These are phyloP conservation scores for Hydrolagus colliei DNA, from an alignment of 2,797 vertebrate genomes.

Conservation along the genomic window DNA sequence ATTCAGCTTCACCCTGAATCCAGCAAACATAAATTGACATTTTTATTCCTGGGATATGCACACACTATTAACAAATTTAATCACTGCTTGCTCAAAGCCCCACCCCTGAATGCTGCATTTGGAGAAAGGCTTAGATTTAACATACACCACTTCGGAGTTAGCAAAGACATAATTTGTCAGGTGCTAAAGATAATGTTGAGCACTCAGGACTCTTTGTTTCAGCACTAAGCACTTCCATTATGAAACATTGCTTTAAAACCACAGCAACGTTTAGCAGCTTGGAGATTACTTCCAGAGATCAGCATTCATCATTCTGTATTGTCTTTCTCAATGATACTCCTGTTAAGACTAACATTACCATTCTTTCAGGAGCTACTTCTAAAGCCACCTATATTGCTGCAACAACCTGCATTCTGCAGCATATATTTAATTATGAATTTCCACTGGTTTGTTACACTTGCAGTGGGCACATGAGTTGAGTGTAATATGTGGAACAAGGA, in stretches of 20 bases:
- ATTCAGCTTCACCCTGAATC: not conserved
- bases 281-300: constrained; percentile 54
- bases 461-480: constrained; percentile 43
- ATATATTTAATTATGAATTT: constrained; percentile 36
- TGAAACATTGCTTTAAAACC: constrained; percentile 44
- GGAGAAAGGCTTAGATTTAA: not conserved
- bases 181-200: constrained; percentile 45
- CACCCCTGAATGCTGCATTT: not conserved
- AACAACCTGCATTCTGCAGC: not conserved
- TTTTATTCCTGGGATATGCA: not conserved
- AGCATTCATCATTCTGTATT: constrained; percentile 56
- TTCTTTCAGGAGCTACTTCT: constrained; percentile 39
- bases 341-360: constrained; percentile 47
- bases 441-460: constrained; percentile 40
- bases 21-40: not conserved
- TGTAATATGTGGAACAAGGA: constrained; percentile 39
- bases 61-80: not conserved
- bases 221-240: constrained; percentile 45
- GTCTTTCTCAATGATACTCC: constrained; percentile 45
- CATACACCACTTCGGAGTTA: constrained; percentile 40
- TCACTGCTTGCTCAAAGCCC: not conserved
- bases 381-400: not conserved
- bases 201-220: constrained; percentile 46
- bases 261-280: constrained; percentile 55
- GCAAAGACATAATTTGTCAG: constrained; percentile 56